A percentile compares a stretch with the other conserved stretches of the same genome.
These are phyloP conservation scores for Chesias legatella DNA, from an alignment of 2,888 invertebrate genomes.

Conservation along the genomic window DNA sequence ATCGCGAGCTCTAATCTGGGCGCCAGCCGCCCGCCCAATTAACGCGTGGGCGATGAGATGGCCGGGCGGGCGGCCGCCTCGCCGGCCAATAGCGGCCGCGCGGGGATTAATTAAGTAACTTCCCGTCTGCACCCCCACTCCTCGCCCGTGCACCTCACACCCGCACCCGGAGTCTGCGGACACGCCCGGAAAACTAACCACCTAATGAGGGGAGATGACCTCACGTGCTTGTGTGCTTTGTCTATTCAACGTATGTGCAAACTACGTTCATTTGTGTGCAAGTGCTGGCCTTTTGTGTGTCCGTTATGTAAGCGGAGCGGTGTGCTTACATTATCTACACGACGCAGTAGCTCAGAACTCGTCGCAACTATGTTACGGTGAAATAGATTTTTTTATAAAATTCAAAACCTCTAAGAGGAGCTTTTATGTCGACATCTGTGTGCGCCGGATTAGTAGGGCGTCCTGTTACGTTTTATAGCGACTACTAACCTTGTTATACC, in stretches of 20 bases:
- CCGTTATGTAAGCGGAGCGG: constrained; percentile 56
- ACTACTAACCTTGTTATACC: constrained; percentile 4
- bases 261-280: constrained; percentile 65
- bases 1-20: constrained; percentile 56
- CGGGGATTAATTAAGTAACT: constrained; percentile 80
- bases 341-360: constrained; percentile 30
- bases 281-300: constrained; percentile 66
- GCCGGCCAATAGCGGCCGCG: constrained; percentile 77
- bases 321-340: constrained; percentile 45
- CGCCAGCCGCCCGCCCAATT: constrained; percentile 72
- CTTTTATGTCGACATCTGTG: constrained; percentile 30
- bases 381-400: constrained; percentile 31
- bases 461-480: constrained; percentile 20
- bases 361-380: constrained; percentile 27
- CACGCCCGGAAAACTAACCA: constrained; percentile 81
- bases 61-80: constrained; percentile 61
- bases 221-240: constrained; percentile 76
- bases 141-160: constrained; percentile 48
- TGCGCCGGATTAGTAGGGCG: constrained; percentile 31
- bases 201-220: constrained; percentile 81
- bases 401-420: constrained; percentile 30
- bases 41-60: constrained; percentile 75
- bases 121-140: constrained; percentile 59
- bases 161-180: constrained; percentile 73
- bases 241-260: constrained; percentile 65